Evolutionary conservation across 2,888 invertebrate genomes (phyloP), one percentile per base, ranked within the genome.

Genomic region (Tipula unca): DNA sequence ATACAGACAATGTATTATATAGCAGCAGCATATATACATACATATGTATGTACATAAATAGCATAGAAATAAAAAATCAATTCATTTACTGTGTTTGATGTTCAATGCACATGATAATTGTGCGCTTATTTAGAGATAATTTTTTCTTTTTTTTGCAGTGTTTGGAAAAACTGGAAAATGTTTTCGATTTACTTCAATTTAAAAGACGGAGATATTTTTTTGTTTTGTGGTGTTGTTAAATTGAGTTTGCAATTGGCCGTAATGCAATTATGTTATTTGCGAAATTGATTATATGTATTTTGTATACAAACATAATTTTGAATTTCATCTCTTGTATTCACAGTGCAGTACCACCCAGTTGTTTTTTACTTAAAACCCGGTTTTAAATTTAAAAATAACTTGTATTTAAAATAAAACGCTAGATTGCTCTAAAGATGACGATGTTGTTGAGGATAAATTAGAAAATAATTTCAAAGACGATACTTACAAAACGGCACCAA

Each of bases 21-120:
- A 32, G 6, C 32, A 32, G 32, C 32, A 32, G 48, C 48, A 42
- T 42, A 42, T 36, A n/a, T 35, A 35, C 35, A 35, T 35, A n/a
- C n/a, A n/a, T 35, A 35, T 39, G 39, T 39, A 39, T 10, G 39
- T 48, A 48, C 48, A 20, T n/a, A 48, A 1, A 69, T 1, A 69
- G 69, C 69, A 69, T 69, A 69, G 25, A 69, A 69, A 69, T 69
- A 69, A 54, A 69, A 69, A 69, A 69, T 69, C 69, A 69, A 69
- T 69, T 69, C 69, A 69, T 69, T 69, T 69, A 25, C 69, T 69
- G 25, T 69, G 69, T 25, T 69, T 69, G 69, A 69, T 69, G 69
- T 69, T 69, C 69, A 69, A 69, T 69, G 69, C 25, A 69, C 69
- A 69, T 25, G 20, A 69, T 69, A 69, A 69, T 69, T 69, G 69